Percentiles rank a stretch among this genome's conserved stretches.
Conservation (phyloP, 2,888 invertebrate genomes). For the Mesorhabditis belari region DNA sequence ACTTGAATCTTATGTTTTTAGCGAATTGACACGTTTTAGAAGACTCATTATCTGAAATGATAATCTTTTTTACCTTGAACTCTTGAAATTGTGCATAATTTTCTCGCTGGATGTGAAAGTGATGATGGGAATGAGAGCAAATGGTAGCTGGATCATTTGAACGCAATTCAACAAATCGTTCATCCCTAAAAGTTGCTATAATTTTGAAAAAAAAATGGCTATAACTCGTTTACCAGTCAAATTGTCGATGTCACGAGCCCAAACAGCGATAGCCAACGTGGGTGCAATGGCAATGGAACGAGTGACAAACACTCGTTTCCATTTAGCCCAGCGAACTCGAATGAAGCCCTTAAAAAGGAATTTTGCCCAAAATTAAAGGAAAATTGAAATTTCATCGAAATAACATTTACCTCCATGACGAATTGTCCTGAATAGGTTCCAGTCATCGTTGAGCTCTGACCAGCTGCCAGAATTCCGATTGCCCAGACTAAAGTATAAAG, state of each 20-base stretch:
- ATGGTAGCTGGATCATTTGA: slow-evolving; percentile 68
- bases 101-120: slow-evolving; percentile 73
- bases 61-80: slow-evolving; percentile 63
- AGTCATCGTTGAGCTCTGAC: slow-evolving; percentile 60
- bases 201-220: background rate
- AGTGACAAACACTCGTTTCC: slow-evolving; percentile 78
- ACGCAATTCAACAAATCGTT: slow-evolving; percentile 71
- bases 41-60: background rate
- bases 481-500: too few relatives aligned
- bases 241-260: slow-evolving; percentile 45
- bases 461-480: slow-evolving; percentile 60
- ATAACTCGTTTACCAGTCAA: slow-evolving; percentile 29
- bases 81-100: slow-evolving; percentile 78
- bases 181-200: slow-evolving; percentile 59
- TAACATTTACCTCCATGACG: slow-evolving; percentile 19
- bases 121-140: slow-evolving; percentile 76
- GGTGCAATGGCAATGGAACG: slow-evolving; percentile 73
- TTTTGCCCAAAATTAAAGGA: background rate
- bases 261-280: slow-evolving; percentile 55
- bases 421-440: slow-evolving; percentile 60
- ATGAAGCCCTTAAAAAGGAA: slow-evolving; percentile 65
- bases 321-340: slow-evolving; percentile 75
- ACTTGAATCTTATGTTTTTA: too few relatives aligned
- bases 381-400: background rate
- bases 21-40: too few relatives aligned